Conservation (phyloP, 30 jellyfish, hydroid and myxozoan species). For the Cassiopea xamachana region DNA sequence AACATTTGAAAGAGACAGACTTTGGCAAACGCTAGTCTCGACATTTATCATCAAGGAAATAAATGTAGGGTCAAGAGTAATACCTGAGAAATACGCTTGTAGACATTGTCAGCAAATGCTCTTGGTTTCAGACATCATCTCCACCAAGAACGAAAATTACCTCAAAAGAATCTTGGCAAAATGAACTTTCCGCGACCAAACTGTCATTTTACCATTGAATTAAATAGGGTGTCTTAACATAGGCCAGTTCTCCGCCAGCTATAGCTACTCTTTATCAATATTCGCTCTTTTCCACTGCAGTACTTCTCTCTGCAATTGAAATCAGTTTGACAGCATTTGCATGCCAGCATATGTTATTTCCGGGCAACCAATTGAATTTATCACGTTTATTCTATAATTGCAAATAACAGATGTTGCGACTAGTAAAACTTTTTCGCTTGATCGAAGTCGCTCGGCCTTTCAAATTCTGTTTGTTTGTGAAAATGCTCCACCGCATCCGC, state of each 20-base stretch:
- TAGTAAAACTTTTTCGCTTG: conserved; percentile 3
- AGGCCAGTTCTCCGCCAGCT: conserved; percentile 2
- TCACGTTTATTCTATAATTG: conserved; percentile 16
- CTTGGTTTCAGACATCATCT: neutral
- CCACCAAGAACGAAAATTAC: neutral
- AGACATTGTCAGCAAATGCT: neutral
- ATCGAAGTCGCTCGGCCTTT: neutral
- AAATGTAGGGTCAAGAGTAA: neutral
- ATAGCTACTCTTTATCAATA: neutral
- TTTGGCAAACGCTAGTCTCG: neutral
- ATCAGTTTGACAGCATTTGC: conserved; percentile 23
- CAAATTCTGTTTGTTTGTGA: conserved; percentile 2
- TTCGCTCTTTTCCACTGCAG: conserved; percentile 7
- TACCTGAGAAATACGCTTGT: neutral
- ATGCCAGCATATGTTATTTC: neutral
- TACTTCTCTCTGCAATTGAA: conserved; percentile 31
- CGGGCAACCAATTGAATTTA: conserved; percentile 6
- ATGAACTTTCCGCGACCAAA: neutral
- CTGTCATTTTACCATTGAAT: neutral
- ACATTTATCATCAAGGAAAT: neutral
- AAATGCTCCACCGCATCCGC: conserved; percentile 18
- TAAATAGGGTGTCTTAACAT: neutral
- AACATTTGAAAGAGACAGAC: no score
- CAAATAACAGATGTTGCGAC: conserved; percentile 32
- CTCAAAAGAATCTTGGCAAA: neutral